Conservation (phyloP, 2,113 vertebrate species). For the Nyctibius bracteatus region DNA sequence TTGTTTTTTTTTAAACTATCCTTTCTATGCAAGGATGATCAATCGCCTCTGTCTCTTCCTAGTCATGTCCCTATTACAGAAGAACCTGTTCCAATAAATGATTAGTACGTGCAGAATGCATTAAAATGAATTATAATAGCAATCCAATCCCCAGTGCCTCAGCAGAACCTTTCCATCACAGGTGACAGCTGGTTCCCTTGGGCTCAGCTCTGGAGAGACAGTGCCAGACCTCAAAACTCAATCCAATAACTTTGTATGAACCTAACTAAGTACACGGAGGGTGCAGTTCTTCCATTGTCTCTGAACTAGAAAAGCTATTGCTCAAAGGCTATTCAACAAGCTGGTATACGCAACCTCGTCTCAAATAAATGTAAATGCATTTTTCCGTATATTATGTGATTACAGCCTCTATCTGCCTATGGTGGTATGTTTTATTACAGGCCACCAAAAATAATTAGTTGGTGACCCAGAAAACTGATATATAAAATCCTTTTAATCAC, state of each 20-base stretch:
- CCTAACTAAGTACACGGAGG: neutral
- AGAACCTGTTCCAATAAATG: slow-evolving; percentile 60
- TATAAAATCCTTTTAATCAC: slow-evolving; percentile 82
- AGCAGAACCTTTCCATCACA: slow-evolving; percentile 40
- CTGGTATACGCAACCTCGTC: neutral
- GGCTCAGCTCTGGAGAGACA: neutral
- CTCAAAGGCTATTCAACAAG: slow-evolving; percentile 12
- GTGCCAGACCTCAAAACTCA: slow-evolving; percentile 11
- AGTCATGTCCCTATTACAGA: slow-evolving; percentile 50
- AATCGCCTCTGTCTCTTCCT: neutral
- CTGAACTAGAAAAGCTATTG: neutral
- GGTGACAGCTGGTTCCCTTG: slow-evolving; percentile 40
- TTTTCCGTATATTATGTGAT: slow-evolving; percentile 56
- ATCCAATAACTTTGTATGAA: slow-evolving; percentile 24
- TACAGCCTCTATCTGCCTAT: slow-evolving; percentile 57
- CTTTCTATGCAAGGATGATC: slow-evolving; percentile 24
- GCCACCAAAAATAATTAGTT: slow-evolving; percentile 80
- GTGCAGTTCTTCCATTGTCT: neutral
- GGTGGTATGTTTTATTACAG: slow-evolving; percentile 69
- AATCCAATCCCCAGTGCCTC: slow-evolving; percentile 7
- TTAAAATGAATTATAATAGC: slow-evolving; percentile 63
- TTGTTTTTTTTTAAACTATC: slow-evolving; percentile 31
- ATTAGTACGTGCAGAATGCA: slow-evolving; percentile 47
- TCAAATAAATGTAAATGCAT: slow-evolving; percentile 23
- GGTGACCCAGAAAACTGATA: slow-evolving; percentile 80